Conservation (phyloP, 2,113 vertebrate species). For the Scomber colias region DNA sequence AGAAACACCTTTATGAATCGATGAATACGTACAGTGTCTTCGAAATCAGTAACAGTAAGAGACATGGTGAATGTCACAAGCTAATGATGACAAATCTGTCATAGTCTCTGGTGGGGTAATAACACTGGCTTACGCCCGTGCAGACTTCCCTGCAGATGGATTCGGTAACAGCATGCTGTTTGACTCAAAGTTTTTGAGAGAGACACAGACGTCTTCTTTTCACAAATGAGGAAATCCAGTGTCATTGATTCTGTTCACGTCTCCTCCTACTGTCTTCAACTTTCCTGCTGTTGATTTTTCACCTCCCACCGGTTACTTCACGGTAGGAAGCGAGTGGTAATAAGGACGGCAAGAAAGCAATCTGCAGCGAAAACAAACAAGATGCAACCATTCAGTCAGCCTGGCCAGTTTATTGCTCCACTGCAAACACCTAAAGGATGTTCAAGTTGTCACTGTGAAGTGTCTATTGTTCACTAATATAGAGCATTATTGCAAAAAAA, state of each 20-base stretch:
- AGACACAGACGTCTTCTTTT: no score
- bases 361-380: conserved; percentile 41
- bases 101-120: background rate
- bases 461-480: conserved; percentile 27
- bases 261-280: background rate
- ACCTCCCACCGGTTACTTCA: conserved; percentile 11
- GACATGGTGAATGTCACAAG: background rate
- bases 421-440: conserved; percentile 34
- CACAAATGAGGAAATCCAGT: background rate
- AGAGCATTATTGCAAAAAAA: no score
- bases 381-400: conserved; percentile 27
- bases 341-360: conserved; percentile 30
- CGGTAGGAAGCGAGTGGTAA: conserved; percentile 19
- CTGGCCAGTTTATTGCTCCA: conserved; percentile 26
- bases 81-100: background rate
- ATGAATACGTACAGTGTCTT: background rate
- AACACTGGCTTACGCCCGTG: no score
- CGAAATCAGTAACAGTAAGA: background rate
- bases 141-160: background rate
- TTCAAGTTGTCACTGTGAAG: conserved; percentile 18
- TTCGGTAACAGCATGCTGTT: background rate
- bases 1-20: background rate
- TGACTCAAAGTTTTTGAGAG: background rate
- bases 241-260: conserved; percentile 4
- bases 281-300: background rate